Conservation (phyloP, 1,140 invertebrate species). For the Heliothis subflexa region DNA sequence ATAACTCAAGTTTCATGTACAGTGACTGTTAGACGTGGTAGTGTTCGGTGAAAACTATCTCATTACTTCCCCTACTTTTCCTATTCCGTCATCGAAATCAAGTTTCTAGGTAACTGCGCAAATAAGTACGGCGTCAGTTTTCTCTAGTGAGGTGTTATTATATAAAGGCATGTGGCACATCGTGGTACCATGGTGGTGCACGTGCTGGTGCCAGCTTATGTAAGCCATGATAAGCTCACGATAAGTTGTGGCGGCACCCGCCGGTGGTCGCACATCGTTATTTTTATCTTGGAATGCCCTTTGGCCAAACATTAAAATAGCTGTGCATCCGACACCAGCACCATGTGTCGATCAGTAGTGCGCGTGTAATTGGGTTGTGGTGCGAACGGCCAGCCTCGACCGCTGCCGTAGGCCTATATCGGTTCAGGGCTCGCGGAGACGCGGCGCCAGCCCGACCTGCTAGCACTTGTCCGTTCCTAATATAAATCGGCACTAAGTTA, state of each 20-base stretch:
- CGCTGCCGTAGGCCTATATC: conserved; percentile 41
- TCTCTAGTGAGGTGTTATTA: conserved; percentile 43
- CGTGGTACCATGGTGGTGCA: conserved; percentile 50
- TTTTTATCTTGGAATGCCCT: conserved; percentile 57
- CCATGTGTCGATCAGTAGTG: conserved; percentile 35
- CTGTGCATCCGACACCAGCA: conserved; percentile 53
- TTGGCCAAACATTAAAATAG: conserved; percentile 57
- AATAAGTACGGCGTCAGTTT: conserved; percentile 53
- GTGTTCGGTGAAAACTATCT: conserved; percentile 49
- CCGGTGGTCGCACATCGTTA: conserved; percentile 50
- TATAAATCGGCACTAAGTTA: neutral
- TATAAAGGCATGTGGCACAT: conserved; percentile 38
- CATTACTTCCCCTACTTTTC: conserved; percentile 54
- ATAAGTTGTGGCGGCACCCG: conserved; percentile 32
- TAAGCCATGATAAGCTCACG: conserved; percentile 60
- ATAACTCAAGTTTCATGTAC: conserved; percentile 23
- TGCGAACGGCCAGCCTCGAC: conserved; percentile 47
- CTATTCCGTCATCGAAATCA: conserved; percentile 54
- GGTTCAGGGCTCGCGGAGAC: conserved; percentile 28
- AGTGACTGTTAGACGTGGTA: conserved; percentile 29
- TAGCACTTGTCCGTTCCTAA: neutral
- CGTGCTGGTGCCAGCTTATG: conserved; percentile 56
- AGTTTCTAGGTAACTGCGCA: conserved; percentile 70
- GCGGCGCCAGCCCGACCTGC: conserved; percentile 17
- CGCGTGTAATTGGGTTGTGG: conserved; percentile 35